A percentile compares a stretch with the other conserved stretches of the same genome.
Evolutionary conservation across 2,797 vertebrate genomes (phyloP).

Genomic region (Neomorphus geoffroyi): DNA sequence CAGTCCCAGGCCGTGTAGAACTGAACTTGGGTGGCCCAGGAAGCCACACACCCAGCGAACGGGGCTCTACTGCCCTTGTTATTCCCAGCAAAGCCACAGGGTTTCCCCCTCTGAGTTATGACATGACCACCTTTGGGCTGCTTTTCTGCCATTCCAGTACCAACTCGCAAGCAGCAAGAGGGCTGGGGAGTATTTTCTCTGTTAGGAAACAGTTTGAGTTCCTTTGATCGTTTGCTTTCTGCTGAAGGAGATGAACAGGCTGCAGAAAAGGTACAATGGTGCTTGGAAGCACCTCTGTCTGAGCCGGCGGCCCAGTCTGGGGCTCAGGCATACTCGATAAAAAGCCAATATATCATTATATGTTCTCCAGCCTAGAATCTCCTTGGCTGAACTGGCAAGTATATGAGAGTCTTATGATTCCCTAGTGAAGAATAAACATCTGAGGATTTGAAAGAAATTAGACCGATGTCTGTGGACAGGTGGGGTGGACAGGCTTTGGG

Average conservation of each 20-base stretch:
- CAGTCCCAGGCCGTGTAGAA: neutral
- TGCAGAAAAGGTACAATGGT: neutral
- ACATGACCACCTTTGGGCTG: neutral
- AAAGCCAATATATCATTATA: neutral
- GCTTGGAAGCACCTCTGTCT: neutral
- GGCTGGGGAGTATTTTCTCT: neutral
- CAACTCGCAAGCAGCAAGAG: neutral
- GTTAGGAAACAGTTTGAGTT: conserved; percentile 37
- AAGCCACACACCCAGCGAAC: neutral
- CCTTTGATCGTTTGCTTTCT: conserved; percentile 20
- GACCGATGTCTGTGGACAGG: neutral
- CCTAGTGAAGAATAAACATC: neutral
- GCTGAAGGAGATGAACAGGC: neutral
- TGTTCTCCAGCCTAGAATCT: neutral
- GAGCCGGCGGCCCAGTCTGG: neutral
- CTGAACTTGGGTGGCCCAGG: neutral
- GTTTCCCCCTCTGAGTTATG: neutral
- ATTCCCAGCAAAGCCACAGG: neutral
- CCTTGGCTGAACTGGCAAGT: neutral
- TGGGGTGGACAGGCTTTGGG: neutral
- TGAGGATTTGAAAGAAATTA: neutral
- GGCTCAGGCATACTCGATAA: neutral
- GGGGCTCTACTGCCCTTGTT: neutral
- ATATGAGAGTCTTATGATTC: neutral
- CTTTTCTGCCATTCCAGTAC: neutral